Evolutionary conservation across 2,113 vertebrate genomes (phyloP).

Genomic region (Pelmatolapia mariae): DNA sequence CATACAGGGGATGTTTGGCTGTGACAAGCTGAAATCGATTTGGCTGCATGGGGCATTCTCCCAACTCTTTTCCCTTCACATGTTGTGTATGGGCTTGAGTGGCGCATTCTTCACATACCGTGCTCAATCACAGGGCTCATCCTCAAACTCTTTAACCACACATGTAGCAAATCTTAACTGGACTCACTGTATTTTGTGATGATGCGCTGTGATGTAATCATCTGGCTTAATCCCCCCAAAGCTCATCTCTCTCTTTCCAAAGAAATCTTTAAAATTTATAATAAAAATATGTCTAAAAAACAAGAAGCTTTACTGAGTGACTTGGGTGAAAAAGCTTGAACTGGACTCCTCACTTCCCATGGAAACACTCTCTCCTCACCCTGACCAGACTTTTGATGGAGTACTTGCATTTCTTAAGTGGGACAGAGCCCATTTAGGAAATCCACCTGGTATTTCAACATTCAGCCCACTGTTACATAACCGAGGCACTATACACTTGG

Average conservation of each 20-base stretch:
- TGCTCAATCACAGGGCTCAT: slow-evolving; percentile 38
- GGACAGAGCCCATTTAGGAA: slow-evolving; percentile 3
- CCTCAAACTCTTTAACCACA: slow-evolving; percentile 10
- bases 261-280: not conserved
- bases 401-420: not conserved
- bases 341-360: not conserved
- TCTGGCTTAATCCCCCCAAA: not conserved
- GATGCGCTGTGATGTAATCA: not conserved
- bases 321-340: not conserved
- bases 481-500: not conserved
- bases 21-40: not conserved
- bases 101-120: slow-evolving; percentile 60
- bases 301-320: not conserved
- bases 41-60: slow-evolving; percentile 20
- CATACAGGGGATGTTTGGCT: not conserved
- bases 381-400: not conserved
- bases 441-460: slow-evolving; percentile 43
- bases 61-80: slow-evolving; percentile 12
- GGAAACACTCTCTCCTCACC: not conserved
- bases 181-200: not conserved
- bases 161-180: not conserved
- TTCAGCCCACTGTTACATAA: slow-evolving; percentile 26
- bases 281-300: not conserved
- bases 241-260: not conserved
- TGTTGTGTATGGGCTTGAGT: slow-evolving; percentile 56